Evolutionary conservation across 1,140 invertebrate species (phyloP).

Genomic region (Hycleus cichorii): DNA sequence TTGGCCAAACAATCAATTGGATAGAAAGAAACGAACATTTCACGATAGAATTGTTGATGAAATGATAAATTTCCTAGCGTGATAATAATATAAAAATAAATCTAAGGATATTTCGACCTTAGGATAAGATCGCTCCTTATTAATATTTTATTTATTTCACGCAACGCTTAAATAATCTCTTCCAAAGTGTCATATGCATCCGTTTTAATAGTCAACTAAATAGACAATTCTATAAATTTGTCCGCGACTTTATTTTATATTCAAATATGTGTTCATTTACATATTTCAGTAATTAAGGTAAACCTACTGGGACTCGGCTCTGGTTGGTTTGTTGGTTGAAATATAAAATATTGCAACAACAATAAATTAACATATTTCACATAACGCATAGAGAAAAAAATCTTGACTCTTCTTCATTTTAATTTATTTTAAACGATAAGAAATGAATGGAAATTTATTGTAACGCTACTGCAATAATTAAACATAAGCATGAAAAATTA

Average conservation of each 20-base stretch:
- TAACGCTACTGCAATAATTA: not conserved
- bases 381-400: slow-evolving; percentile 7
- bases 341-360: slow-evolving; percentile 17
- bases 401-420: not conserved
- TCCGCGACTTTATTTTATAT: slow-evolving; percentile 17
- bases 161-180: slow-evolving; percentile 4
- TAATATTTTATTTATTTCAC: not conserved
- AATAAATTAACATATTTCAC: slow-evolving; percentile 18
- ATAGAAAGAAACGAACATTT: no score
- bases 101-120: no score
- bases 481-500: not conserved
- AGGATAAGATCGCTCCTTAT: no score
- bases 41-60: no score
- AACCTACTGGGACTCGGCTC: slow-evolving; percentile 10
- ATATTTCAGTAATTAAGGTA: slow-evolving; percentile 24
- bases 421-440: slow-evolving; percentile 15
- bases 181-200: slow-evolving; percentile 8
- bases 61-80: no score
- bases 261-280: slow-evolving; percentile 23
- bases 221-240: slow-evolving; percentile 21
- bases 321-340: not conserved
- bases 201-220: slow-evolving; percentile 11
- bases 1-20: no score
- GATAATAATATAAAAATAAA: no score
- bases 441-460: slow-evolving; percentile 12